Percentiles rank a stretch among this genome's conserved stretches.
Conservation (phyloP, 2,888 invertebrate species). For the Apotomis turbidana region DNA sequence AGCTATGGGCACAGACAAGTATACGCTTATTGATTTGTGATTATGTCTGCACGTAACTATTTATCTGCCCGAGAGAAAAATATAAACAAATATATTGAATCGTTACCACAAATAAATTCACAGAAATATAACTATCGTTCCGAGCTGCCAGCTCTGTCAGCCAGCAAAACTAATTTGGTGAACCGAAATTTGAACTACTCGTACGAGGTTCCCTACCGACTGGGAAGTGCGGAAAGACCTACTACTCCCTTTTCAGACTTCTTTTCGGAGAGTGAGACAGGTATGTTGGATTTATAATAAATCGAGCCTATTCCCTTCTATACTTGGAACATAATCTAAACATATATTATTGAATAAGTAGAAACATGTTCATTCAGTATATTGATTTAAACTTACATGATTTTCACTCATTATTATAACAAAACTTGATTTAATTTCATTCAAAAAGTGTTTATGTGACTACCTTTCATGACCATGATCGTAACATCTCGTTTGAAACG, state of each 20-base stretch:
- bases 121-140: constrained; percentile 67
- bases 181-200: constrained; percentile 73
- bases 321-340: too few species aligned
- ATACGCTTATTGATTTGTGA: constrained; percentile 51
- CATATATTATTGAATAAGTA: too few species aligned
- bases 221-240: constrained; percentile 64
- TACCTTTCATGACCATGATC: too few species aligned
- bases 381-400: too few species aligned
- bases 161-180: constrained; percentile 61
- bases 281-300: constrained; percentile 49
- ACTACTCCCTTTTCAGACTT: constrained; percentile 77
- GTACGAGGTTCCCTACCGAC: constrained; percentile 61
- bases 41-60: constrained; percentile 79
- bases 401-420: too few species aligned
- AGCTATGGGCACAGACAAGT: constrained; percentile 24
- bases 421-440: too few species aligned
- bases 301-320: too few species aligned
- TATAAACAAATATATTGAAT: constrained; percentile 69
- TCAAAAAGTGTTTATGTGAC: too few species aligned
- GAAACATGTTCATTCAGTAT: too few species aligned
- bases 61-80: constrained; percentile 73
- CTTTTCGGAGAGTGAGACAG: constrained; percentile 77
- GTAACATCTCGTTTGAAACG: too few species aligned
- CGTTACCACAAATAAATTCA: constrained; percentile 71
- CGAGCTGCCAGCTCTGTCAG: constrained; percentile 69